Conservation (phyloP, 2,888 invertebrate genomes). For the Acronicta psi region DNA sequence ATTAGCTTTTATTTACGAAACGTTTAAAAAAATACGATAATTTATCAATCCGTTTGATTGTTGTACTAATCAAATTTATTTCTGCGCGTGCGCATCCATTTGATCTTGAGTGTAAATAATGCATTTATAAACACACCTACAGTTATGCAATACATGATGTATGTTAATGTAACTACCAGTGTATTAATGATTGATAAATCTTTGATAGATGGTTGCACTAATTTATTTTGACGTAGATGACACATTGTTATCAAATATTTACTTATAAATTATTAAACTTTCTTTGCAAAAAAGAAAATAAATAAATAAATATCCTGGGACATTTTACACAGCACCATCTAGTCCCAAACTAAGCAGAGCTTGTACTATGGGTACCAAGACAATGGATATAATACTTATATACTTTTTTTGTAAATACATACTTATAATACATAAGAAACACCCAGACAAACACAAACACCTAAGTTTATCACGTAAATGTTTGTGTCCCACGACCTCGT, state of each 20-base stretch:
- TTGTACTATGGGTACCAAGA: too few species aligned
- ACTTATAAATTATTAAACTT: constrained; percentile 10
- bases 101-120: neutral
- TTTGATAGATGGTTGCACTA: constrained; percentile 26
- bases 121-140: neutral
- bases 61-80: too few species aligned
- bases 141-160: constrained; percentile 25
- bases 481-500: too few species aligned
- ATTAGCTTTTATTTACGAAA: too few species aligned
- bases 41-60: constrained; percentile 19
- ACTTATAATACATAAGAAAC: too few species aligned
- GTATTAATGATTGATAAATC: constrained; percentile 25
- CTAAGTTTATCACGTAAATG: too few species aligned
- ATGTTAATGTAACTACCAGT: constrained; percentile 11
- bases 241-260: constrained; percentile 31
- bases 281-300: neutral
- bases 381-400: too few species aligned
- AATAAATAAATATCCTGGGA: too few species aligned
- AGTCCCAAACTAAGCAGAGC: too few species aligned
- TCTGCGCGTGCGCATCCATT: neutral
- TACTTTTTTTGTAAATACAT: too few species aligned
- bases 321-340: too few species aligned
- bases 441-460: too few species aligned
- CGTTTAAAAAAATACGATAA: neutral
- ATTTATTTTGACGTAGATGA: constrained; percentile 36